Evolutionary conservation across 2,113 vertebrate genomes (phyloP).

Genomic region (Cyphotilapia sp.): DNA sequence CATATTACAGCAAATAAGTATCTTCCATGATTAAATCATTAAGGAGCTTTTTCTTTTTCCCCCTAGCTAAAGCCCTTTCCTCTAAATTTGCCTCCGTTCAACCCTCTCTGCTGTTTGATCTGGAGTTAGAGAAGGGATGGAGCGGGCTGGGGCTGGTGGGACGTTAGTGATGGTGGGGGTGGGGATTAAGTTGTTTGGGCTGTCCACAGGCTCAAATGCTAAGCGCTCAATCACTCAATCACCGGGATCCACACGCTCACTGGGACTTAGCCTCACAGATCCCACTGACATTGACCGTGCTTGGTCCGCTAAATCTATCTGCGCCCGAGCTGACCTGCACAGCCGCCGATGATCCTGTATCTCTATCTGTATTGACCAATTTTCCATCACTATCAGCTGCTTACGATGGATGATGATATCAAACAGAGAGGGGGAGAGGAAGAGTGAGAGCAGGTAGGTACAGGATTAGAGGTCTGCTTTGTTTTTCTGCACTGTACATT

Average conservation of each 20-base stretch:
- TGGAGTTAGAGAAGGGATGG: conserved; percentile 33
- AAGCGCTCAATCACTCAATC: conserved; percentile 70
- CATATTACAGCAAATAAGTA: conserved; percentile 61
- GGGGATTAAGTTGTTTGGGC: conserved; percentile 70
- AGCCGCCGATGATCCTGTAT: conserved; percentile 24
- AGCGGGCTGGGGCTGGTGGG: not conserved
- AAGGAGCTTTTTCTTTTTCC: conserved; percentile 60
- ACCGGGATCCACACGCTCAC: conserved; percentile 59
- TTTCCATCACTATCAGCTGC: conserved; percentile 25
- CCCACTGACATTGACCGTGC: conserved; percentile 53
- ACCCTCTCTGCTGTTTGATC: not conserved
- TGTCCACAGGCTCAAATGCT: conserved; percentile 59
- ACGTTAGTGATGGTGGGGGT: conserved; percentile 22
- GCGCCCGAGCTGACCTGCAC: conserved; percentile 24
- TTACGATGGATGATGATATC: conserved; percentile 15
- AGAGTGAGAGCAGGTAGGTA: not conserved
- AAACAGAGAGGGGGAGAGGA: not conserved
- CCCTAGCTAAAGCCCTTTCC: conserved; percentile 53
- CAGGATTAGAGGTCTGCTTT: not conserved
- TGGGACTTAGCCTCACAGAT: conserved; percentile 55
- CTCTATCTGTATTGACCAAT: conserved; percentile 27
- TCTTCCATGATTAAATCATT: conserved; percentile 73
- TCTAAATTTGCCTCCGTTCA: conserved; percentile 3
- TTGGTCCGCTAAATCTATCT: conserved; percentile 25
- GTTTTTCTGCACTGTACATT: not conserved